These are phyloP conservation scores for Melanotaenia boesemani DNA, from an alignment of 2,797 vertebrate genomes.

Conservation along the genomic window DNA sequence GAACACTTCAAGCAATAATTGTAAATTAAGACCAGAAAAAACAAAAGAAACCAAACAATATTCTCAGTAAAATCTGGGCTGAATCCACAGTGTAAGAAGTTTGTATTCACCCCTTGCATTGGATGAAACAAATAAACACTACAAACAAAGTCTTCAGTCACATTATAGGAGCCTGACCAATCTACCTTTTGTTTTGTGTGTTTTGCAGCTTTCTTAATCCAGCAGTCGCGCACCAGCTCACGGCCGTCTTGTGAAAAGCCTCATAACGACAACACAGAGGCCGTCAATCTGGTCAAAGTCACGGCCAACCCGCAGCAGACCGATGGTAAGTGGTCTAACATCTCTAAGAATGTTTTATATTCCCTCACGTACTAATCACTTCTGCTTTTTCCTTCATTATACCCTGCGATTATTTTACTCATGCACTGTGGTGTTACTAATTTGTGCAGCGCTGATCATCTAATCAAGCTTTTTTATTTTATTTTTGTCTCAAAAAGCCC, in stretches of 20 bases:
- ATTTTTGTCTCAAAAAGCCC: constrained; percentile 60
- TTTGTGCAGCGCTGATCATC: not conserved
- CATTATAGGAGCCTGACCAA: too few relatives aligned
- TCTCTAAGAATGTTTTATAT: not conserved
- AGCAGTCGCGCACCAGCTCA: constrained; percentile 45
- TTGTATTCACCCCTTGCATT: too few relatives aligned
- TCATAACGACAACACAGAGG: constrained; percentile 59
- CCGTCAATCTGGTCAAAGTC: constrained; percentile 70
- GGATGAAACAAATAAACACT: too few relatives aligned
- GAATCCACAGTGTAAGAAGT: too few relatives aligned
- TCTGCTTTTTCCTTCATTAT: constrained; percentile 23
- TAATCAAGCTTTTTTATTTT: constrained; percentile 11
- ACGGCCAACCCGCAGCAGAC: constrained; percentile 17
- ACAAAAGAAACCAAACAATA: too few relatives aligned
- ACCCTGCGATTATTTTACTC: not conserved
- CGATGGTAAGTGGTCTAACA: constrained; percentile 54
- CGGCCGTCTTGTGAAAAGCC: constrained; percentile 8
- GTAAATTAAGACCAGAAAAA: too few relatives aligned
- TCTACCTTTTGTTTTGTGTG: not conserved
- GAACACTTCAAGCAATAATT: too few relatives aligned
- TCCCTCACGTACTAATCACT: not conserved
- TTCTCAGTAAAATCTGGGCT: too few relatives aligned
- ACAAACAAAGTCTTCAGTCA: too few relatives aligned
- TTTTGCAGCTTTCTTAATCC: constrained; percentile 54
- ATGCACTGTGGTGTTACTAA: not conserved